A percentile compares a stretch with the other conserved stretches of the same genome.
These are phyloP conservation scores for Porites divaricata DNA, from an alignment of 92 coral and sea anemone species.

Conservation along the genomic window DNA sequence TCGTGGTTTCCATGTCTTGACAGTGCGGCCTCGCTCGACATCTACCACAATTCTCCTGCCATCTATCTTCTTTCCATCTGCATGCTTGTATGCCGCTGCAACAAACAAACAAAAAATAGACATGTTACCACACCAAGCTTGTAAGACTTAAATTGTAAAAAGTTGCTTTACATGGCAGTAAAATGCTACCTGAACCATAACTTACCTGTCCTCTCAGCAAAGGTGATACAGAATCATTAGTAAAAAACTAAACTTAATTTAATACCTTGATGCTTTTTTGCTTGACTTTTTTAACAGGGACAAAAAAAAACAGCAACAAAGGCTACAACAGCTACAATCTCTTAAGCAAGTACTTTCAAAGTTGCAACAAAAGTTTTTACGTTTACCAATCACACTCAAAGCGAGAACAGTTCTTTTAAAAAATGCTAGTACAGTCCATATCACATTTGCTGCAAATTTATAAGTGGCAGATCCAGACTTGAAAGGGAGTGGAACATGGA, in stretches of 20 bases:
- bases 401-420: not conserved
- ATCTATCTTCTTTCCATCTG: conserved; percentile 99
- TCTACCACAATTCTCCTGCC: conserved; percentile 97
- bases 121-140: not conserved
- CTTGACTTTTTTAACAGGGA: too few relatives aligned
- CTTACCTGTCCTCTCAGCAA: conserved; percentile 21
- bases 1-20: conserved; percentile 97
- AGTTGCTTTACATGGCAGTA: too few relatives aligned
- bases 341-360: not conserved
- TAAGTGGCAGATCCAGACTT: not conserved
- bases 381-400: not conserved
- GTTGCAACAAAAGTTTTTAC: not conserved
- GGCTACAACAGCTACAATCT: not conserved
- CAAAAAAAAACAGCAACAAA: too few relatives aligned
- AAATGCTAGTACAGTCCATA: not conserved
- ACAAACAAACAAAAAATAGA: conserved; percentile 14
- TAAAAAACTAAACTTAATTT: not conserved
- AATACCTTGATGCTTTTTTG: too few relatives aligned
- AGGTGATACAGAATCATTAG: not conserved
- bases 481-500: not conserved
- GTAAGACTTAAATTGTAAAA: not conserved
- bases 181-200: not conserved
- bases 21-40: conserved; percentile 99
- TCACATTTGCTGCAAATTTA: not conserved
- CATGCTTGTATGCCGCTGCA: conserved; percentile 98